Conservation (phyloP, 2,888 invertebrate genomes). For the Plebejus melissa region DNA sequence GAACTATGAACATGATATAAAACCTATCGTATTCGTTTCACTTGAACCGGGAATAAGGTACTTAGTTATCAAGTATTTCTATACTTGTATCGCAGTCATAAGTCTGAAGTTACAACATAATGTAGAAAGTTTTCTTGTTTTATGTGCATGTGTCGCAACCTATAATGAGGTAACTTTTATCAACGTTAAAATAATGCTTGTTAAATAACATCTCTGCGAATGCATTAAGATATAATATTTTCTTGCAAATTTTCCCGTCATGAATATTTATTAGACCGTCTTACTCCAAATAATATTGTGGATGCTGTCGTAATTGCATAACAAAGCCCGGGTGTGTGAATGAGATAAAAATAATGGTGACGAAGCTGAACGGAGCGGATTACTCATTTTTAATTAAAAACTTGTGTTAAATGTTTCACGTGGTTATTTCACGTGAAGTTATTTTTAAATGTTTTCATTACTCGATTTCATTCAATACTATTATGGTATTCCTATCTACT, state of each 20-base stretch:
- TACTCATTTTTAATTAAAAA: conserved; percentile 1
- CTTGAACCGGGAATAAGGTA: not conserved
- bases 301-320: conserved; percentile 8
- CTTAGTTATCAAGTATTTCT: not conserved
- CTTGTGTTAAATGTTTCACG: not conserved
- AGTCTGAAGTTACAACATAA: not conserved
- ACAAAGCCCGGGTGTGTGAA: conserved; percentile 5
- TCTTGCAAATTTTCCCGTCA: not conserved
- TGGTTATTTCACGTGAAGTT: not conserved
- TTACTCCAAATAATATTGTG: conserved; percentile 7
- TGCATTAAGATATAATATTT: not conserved
- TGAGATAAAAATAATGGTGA: conserved; percentile 8
- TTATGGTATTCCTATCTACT: not conserved
- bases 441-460: not conserved
- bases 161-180: conserved; percentile 1
- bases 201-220: not conserved
- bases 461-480: not conserved
- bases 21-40: not conserved
- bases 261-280: conserved; percentile 6
- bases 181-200: conserved; percentile 1
- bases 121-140: not conserved
- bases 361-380: conserved; percentile 1
- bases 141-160: conserved; percentile 8
- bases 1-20: not conserved
- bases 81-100: not conserved